Percentiles rank a stretch among this genome's conserved stretches.
These are phyloP conservation scores for Agriopis leucophaearia DNA, from an alignment of 2,888 invertebrate species.

Conservation along the genomic window DNA sequence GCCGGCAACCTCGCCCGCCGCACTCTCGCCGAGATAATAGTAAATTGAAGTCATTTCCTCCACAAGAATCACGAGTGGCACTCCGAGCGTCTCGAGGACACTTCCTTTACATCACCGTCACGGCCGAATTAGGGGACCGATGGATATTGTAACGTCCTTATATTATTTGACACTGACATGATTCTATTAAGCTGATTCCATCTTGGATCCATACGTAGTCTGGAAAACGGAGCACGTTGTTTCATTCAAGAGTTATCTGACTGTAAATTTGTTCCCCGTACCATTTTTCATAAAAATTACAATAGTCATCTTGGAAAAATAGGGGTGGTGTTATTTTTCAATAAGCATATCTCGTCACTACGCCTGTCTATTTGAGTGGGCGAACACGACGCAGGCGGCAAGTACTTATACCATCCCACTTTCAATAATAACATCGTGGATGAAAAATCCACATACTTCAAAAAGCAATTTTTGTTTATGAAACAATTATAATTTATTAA, in stretches of 20 bases:
- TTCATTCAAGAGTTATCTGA: constrained; percentile 43
- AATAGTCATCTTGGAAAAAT: constrained; percentile 14
- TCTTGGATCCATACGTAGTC: constrained; percentile 28
- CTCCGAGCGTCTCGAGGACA: constrained; percentile 57
- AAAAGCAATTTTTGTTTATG: constrained; percentile 15
- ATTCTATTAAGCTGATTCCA: constrained; percentile 51
- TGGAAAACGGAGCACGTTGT: constrained; percentile 27
- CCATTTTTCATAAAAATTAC: not conserved
- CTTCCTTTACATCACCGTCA: constrained; percentile 67
- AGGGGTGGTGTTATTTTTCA: constrained; percentile 24
- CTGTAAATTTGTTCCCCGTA: constrained; percentile 28
- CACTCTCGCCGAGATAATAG: constrained; percentile 74
- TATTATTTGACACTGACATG: constrained; percentile 54
- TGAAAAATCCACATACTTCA: constrained; percentile 15
- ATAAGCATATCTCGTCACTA: constrained; percentile 18
- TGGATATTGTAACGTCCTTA: constrained; percentile 54
- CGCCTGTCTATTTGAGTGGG: constrained; percentile 8
- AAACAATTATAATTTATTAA: not conserved
- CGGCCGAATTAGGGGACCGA: constrained; percentile 65
- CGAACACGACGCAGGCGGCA: not conserved
- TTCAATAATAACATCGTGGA: constrained; percentile 6
- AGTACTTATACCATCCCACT: constrained; percentile 5
- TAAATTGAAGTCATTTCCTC: constrained; percentile 81
- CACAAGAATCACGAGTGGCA: constrained; percentile 60
- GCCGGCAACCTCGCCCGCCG: constrained; percentile 60